Base-by-base conservation (phyloP, 2,888 invertebrate genomes). In the Catonia carolina region DNA sequence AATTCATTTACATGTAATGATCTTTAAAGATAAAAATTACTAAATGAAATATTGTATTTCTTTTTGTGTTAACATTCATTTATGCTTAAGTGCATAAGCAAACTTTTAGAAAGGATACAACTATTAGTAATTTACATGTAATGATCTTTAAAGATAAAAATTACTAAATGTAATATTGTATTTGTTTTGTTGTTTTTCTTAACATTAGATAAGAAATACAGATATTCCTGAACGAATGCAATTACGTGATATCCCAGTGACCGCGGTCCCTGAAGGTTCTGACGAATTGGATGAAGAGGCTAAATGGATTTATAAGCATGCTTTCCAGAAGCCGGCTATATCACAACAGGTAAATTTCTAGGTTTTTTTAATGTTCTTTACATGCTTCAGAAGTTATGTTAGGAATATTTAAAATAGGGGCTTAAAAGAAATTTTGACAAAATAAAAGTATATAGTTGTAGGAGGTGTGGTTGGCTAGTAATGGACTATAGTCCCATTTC, bases 281-380 rank as follows among this genome's bases (percentile, higher is more conserved):
- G 83, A 83, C 0, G 98, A 99, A 71, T 70, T 98, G 37, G 89
- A 93, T 53, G 88, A 91, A 54, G 99, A 99, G 71, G 90, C 98
- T 0, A 89, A 94, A 66, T 99, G 99, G 99, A 96, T 99, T 62
- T 95, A 92, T 72, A 89, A 89, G 65, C 89, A 90, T 70, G 96
- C 93, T 0, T 98, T 98, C 75, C 81, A 85, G 64, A 88, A 87
- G 64, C 81, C 86, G 0, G 80, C 89, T 0, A 84, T 94, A 1
- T 91, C 94, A 0, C 82, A 84, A 60, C 90, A 92, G 73, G 87
- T 73, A 55, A 49, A 49, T 55, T n/a, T n/a, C n/a, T n/a, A n/a
- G n/a, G n/a, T 53, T 20, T 31, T 17, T 27, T 58, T 8, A 31
- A 15, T n/a, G 7, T 53, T 22, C 2, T 14, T 22, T 4, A 5